Evolutionary conservation across 2,797 vertebrate species (phyloP).

Genomic region (Syngnathus acus): DNA sequence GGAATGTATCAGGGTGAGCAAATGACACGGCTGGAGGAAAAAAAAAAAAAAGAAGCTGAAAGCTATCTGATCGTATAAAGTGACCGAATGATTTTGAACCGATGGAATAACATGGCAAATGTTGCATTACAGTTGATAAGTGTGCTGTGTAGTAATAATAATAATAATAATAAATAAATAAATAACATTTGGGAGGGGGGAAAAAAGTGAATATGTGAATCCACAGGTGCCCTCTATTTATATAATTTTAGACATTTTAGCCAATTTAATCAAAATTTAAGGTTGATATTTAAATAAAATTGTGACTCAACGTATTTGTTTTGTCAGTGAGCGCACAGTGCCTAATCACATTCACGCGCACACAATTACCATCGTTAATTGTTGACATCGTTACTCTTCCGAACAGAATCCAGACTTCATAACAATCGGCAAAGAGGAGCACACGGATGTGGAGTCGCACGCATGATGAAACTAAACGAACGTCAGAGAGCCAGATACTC

Average conservation of each 20-base stretch:
- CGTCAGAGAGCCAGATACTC: constrained; percentile 29
- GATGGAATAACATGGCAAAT: neutral
- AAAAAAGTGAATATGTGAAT: no score
- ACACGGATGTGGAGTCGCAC: constrained; percentile 28
- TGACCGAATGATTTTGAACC: constrained; percentile 10
- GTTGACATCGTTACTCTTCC: constrained; percentile 35
- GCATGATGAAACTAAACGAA: constrained; percentile 23
- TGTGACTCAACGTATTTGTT: neutral
- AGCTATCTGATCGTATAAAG: constrained; percentile 26
- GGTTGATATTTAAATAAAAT: neutral
- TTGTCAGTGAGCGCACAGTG: neutral
- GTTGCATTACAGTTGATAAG: neutral
- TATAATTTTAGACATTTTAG: neutral
- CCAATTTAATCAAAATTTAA: neutral
- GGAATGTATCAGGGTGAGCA: constrained; percentile 32
- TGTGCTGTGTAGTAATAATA: no score
- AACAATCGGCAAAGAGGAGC: constrained; percentile 18
- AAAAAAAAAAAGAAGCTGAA: constrained; percentile 28
- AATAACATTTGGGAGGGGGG: no score
- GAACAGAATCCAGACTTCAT: constrained; percentile 25
- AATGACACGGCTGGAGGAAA: constrained; percentile 30
- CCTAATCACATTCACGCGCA: neutral
- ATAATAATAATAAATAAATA: no score
- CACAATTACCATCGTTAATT: constrained; percentile 19
- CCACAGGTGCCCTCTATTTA: neutral